Percentiles rank a stretch among this genome's conserved stretches.
These are phyloP conservation scores for Silurus glanis DNA, from an alignment of 2,113 vertebrate species.

Conservation along the genomic window DNA sequence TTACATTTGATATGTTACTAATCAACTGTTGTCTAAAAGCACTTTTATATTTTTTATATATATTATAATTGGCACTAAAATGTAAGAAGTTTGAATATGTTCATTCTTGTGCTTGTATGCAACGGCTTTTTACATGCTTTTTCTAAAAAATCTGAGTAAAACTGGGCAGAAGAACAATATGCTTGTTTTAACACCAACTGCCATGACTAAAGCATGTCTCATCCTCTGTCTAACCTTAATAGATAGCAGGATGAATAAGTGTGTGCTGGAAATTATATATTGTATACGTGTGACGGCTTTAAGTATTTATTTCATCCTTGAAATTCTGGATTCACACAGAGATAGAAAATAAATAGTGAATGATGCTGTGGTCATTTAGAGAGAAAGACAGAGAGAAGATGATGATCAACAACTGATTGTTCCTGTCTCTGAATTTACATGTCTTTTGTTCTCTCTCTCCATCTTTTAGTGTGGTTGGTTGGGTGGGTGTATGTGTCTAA, in stretches of 20 bases:
- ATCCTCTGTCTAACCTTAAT: not conserved
- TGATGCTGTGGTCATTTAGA: not conserved
- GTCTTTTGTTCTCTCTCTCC: not conserved
- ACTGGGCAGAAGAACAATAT: not conserved
- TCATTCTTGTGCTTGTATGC: not conserved
- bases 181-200: not conserved
- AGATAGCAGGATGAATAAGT: not conserved
- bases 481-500: not conserved
- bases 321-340: not conserved
- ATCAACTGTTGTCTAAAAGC: not conserved
- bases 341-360: not conserved
- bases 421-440: not conserved
- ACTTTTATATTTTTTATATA: not conserved
- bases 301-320: not conserved
- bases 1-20: too few relatives aligned
- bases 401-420: constrained; percentile 39
- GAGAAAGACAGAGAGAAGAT: not conserved
- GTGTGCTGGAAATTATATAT: not conserved
- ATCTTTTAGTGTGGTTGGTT: not conserved
- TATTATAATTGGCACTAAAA: too few relatives aligned
- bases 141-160: not conserved
- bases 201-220: not conserved
- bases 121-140: not conserved
- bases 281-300: not conserved
- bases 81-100: too few relatives aligned